Base-by-base conservation (phyloP, 2,113 vertebrate species). In the Melanerpes aurifrons region DNA sequence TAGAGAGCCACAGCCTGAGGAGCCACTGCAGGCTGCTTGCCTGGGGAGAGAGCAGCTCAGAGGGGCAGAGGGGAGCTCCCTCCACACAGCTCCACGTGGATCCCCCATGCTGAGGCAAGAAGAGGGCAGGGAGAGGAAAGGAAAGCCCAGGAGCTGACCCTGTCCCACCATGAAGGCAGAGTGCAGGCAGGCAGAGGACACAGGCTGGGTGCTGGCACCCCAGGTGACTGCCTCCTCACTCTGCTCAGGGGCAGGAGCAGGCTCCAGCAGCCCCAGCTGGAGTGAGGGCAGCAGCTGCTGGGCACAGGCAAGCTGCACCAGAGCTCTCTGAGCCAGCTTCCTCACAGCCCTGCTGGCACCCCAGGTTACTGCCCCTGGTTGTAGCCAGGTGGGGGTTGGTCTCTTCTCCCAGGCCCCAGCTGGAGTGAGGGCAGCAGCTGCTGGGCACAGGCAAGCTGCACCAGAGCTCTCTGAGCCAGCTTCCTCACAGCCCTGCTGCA, bases 251-350 rank as follows among this genome's bases (percentile, higher is more conserved):
- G 31, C 47, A 32, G 67, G 15, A 69, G 66, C 43, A 21, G 21
- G 64, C 64, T 62, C 5, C 32, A 63, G 48, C 61, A 15, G 53
- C 32, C 31, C 37, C 22, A 22, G 45, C 11, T 6, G 69, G 47
- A 5, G 50, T 21, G 7, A 29, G 22, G 43, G 19, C 54, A 15
- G 31, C 29, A 20, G 74, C 47, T 2, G 2, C 43, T 63, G 2
- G 2, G 48, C 50, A 24, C 25, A 9, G n/a, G 22, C 0, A 3
- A 61, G 61, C 54, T 1, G 1, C 48, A 18, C 0, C 12, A 18
- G 32, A 10, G 45, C 74, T 70, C 77, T n/a, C 79, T 50, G 67
- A 15, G 37, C 63, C 6, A 16, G 9, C 5, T 37, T 8, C 58
- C 54, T 53, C 0, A 0, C 25, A 79, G 40, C 31, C 50, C 73